Evolutionary conservation across 2,888 invertebrate species (phyloP), one percentile per base, ranked within the genome.

Genomic region (Aquatica leii): DNA sequence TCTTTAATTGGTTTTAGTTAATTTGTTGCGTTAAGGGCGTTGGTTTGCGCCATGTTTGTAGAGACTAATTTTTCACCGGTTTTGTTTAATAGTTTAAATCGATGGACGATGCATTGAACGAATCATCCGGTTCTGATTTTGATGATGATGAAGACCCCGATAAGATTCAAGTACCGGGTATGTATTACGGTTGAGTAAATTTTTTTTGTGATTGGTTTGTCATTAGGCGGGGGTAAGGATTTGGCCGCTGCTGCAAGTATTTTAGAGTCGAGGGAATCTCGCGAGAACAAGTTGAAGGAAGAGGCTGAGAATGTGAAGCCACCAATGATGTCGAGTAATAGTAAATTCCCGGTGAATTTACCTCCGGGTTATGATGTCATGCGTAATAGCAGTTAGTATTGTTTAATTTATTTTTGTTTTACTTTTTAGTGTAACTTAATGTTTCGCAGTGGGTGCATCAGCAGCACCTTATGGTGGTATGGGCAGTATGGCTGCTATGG

Each of bases 121-220:
- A 86, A 72, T 83, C 86, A 66, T 86, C 86, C 40, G 87, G 86
- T 46, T 87, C 87, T 34, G 93, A 93, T 79, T 93, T 93, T 76
- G 93, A 92, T 78, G 93, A 93, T 74, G 93, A 93, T 80, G 94
- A 93, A 74, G 95, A 95, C 85, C 95, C 95, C 60, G 95, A 95
- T 81, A 93, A 92, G 83, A 90, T 94, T 82, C 93, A 94, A 87
- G 94, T 95, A 46, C 94, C 94, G 80, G 94, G 94, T 91, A 81
- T 82, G 80, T 24, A 76, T 59, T 12, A 53, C 35, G 15, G 6
- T 6, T n/a, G n/a, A n/a, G n/a, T n/a, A n/a, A n/a, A n/a, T n/a
- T n/a, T 34, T 54, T 50, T 24, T 48, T 50, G 41, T 37, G 41
- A 35, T 43, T 37, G 5, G 24, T 4, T 24, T 24, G 24, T 24